phyloP scores from a whole-genome alignment of 2,888 invertebrate genomes.

The Apeira syringaria region DNA sequence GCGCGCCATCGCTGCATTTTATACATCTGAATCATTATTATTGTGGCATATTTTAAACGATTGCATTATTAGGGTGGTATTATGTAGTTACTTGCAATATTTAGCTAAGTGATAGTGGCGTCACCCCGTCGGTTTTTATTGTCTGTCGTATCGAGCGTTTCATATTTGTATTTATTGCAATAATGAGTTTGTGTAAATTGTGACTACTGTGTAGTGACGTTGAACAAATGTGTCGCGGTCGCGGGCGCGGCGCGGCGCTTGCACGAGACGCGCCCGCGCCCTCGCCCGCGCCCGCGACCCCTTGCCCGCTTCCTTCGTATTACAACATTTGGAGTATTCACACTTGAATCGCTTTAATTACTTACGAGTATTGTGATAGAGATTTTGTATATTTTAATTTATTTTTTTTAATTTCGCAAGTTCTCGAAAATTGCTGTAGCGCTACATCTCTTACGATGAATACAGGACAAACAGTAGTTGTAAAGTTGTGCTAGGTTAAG shows the following conservation, averaged over 20 bases:
- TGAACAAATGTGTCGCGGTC: slow-evolving; percentile 31
- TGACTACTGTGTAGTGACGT: slow-evolving; percentile 67
- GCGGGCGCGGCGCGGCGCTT: slow-evolving; percentile 10
- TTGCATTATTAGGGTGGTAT: slow-evolving; percentile 70
- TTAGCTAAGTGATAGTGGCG: slow-evolving; percentile 70
- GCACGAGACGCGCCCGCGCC: background rate
- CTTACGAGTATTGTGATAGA: slow-evolving; percentile 84
- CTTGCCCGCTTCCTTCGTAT: slow-evolving; percentile 36
- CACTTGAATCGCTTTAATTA: slow-evolving; percentile 83
- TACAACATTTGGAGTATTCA: slow-evolving; percentile 81
- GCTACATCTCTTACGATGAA: slow-evolving; percentile 71
- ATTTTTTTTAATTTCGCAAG: slow-evolving; percentile 82
- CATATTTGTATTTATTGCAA: slow-evolving; percentile 61
- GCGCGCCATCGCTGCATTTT: slow-evolving; percentile 55
- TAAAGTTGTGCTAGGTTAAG: slow-evolving; percentile 77
- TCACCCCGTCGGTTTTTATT: slow-evolving; percentile 45
- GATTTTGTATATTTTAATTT: slow-evolving; percentile 84
- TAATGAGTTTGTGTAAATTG: slow-evolving; percentile 51
- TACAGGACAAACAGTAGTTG: slow-evolving; percentile 67
- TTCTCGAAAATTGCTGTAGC: slow-evolving; percentile 74
- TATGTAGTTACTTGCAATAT: slow-evolving; percentile 75
- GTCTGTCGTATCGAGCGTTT: slow-evolving; percentile 37
- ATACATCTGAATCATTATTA: slow-evolving; percentile 59
- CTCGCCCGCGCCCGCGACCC: slow-evolving; percentile 22
- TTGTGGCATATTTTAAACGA: slow-evolving; percentile 60